Base-by-base conservation (phyloP, 2,888 invertebrate genomes). In the Volucella bombylans region DNA sequence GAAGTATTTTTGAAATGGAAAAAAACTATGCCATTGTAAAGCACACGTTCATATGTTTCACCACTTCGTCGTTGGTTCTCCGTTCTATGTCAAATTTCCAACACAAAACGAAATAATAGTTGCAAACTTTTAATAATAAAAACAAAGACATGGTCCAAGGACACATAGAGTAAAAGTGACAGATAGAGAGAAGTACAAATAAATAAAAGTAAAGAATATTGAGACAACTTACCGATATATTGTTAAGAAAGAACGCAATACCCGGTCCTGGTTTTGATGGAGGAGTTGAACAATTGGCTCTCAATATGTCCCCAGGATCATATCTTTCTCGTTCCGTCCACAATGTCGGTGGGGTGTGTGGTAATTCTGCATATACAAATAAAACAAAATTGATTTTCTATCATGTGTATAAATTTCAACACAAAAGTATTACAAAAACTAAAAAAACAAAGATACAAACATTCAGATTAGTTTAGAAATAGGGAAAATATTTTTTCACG, bases 201-300 rank as follows among this genome's bases (percentile, higher is more conserved):
- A 62, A 49, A 47, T 3, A 39, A 59, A 38, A 55, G 64, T 41
- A 74, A 65, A 57, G 4, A 15, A 68, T 55, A 55, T 45, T 2
- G 23, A 64, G 15, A 67, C 23, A 57, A 93, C 95, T 95, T 91
- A 96, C 96, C 92, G 94, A 93, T 86, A 94, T 93, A 89, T 95
- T 95, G 90, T 96, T 96, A 83, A 96, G 93, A 87, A 93, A 93
- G 88, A 96, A 95, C 87, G 94, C 94, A 86, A 96, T 93, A 85
- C 93, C 93, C 31, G 95, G 94, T 45, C 94, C 93, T 4, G 96
- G 96, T 87, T 93, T 93, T 4, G 95, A 94, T 14, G 95, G 94
- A 11, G 94, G 93, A 8, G 95, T 94, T 8, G 95, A 94, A 91
- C 96, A 96, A 92, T 96, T 96, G 59, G 95, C 96, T 78, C 92